These are phyloP conservation scores for Drosophila sordidula DNA, from an alignment of 2,888 invertebrate genomes.

Conservation along the genomic window DNA sequence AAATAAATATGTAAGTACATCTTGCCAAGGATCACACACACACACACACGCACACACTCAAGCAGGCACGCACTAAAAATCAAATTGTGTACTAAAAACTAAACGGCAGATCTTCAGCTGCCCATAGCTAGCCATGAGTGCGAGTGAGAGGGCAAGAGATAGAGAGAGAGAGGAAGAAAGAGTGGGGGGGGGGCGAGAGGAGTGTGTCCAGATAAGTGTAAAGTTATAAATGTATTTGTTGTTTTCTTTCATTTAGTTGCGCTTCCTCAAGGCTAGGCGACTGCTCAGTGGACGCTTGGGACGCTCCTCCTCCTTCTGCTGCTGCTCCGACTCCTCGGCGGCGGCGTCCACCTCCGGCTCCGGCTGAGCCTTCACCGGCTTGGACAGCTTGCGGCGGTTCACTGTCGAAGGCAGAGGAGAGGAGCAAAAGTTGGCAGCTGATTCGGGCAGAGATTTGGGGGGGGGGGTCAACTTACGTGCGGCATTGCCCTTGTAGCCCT, in stretches of 20 bases:
- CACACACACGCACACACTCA: conserved; percentile 1
- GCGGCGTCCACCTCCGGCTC: conserved; percentile 74
- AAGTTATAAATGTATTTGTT: conserved; percentile 11
- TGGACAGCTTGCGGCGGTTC: conserved; percentile 80
- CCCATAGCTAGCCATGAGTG: conserved; percentile 75
- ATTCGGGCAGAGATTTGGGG: too few species aligned
- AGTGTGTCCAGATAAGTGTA: conserved; percentile 18
- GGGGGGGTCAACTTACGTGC: conserved; percentile 74
- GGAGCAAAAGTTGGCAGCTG: too few species aligned
- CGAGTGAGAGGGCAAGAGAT: conserved; percentile 24
- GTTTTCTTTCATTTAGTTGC: conserved; percentile 65
- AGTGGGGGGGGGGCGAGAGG: not conserved
- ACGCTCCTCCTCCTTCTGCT: conserved; percentile 82
- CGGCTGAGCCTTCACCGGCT: conserved; percentile 71
- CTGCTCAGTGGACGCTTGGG: conserved; percentile 79
- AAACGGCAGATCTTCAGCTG: conserved; percentile 72
- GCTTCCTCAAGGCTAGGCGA: conserved; percentile 83
- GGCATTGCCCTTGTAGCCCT: conserved; percentile 81
- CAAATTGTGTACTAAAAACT: conserved; percentile 74
- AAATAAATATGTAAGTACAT: conserved; percentile 16
- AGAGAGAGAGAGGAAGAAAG: not conserved
- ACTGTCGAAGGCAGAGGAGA: conserved; percentile 50
- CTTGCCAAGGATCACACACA: not conserved
- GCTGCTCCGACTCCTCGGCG: conserved; percentile 80
- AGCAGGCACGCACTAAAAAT: conserved; percentile 44